phyloP scores from a whole-genome alignment of 2,888 invertebrate genomes.

The Coelopa pilipes region DNA sequence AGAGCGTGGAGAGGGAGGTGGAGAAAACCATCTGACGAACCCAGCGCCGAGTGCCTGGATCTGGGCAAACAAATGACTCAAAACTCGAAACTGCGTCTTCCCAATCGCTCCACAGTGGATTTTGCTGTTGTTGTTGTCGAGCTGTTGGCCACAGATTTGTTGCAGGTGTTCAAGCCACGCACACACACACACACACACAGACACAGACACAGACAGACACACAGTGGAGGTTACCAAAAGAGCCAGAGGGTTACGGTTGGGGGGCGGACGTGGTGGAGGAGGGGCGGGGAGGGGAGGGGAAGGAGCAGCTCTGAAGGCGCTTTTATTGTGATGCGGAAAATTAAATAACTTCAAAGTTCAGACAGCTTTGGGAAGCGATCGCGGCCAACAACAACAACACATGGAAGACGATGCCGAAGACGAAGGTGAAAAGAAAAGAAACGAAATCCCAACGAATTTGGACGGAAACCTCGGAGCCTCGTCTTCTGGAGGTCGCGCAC shows the following conservation, averaged over 20 bases:
- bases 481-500: too few species aligned
- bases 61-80: conserved; percentile 25
- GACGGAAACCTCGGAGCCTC: too few species aligned
- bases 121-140: not conserved
- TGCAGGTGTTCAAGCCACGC: conserved; percentile 30
- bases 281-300: not conserved
- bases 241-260: not conserved
- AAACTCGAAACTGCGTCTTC: conserved; percentile 21
- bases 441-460: too few species aligned
- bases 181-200: conserved; percentile 5
- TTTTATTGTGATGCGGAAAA: conserved; percentile 31
- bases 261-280: not conserved
- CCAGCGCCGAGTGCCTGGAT: not conserved
- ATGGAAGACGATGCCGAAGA: too few species aligned
- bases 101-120: not conserved
- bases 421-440: too few species aligned
- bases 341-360: conserved; percentile 33
- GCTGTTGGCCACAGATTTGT: conserved; percentile 18
- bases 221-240: not conserved
- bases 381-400: too few species aligned
- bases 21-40: conserved; percentile 4
- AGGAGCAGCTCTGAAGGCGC: conserved; percentile 6
- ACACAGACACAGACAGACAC: not conserved
- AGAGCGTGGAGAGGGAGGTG: not conserved
- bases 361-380: not conserved